Base-by-base conservation (phyloP, 2,888 invertebrate species). In the Rhagonycha fulva region DNA sequence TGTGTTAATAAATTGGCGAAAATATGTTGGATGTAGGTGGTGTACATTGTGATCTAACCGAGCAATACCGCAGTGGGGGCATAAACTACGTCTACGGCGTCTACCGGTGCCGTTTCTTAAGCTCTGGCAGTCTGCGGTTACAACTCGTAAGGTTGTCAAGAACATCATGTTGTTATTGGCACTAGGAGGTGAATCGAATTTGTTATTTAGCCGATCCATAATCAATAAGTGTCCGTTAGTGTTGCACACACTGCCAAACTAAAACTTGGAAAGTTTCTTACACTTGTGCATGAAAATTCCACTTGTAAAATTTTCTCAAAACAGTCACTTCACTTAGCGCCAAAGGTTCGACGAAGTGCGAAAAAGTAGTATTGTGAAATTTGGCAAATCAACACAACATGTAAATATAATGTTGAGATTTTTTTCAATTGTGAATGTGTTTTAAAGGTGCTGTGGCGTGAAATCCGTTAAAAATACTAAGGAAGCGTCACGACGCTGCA, bases 401-500 rank as follows among this genome's bases (percentile, higher is more conserved):
- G 47, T 47, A 47, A 47, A 47, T 47, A 47, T 47, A 47, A 47
- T 47, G 47, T 47, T n/a, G 47, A n/a, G 9, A 47, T 47, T 47
- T 47, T 19, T 47, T 47, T 47, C 47, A 47, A 47, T 47, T n/a
- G 63, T 63, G 19, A 19, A 5, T 23, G 63, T 63, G 63, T 63
- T 23, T 23, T 11, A 10, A 63, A 63, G 19, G 24, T 24, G 63
- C 24, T 63, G 80, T 81, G 79, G 75, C 80, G 81, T 81, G 81
- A 80, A 81, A 79, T 76, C 80, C 76, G 78, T 75, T 79, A 77
- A 77, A 75, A 77, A 77, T 69, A 75, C 78, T 69, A 75, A 77
- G 78, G 76, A 76, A 79, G 80, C 80, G 79, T 76, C 78, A 68
- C 80, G 77, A 72, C 77, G 78, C 76, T 79, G 76, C 77, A 76